Percentiles rank a stretch among this genome's conserved stretches.
Evolutionary conservation across 2,888 invertebrate genomes (phyloP).

Genomic region (Lasioglossum villosulum): DNA sequence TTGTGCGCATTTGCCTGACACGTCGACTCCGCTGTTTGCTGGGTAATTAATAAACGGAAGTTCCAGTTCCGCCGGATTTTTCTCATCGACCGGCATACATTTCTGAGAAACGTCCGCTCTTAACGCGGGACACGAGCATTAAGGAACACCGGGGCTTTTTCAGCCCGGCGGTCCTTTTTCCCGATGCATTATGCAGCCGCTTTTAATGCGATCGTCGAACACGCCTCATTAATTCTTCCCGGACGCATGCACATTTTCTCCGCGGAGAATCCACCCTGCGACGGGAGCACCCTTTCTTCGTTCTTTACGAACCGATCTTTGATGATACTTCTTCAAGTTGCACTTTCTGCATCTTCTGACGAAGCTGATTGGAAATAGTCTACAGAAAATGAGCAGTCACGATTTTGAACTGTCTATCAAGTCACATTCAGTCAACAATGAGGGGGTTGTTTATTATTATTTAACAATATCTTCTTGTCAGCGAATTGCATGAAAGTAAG

Average conservation of each 20-base stretch:
- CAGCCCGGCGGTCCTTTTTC: background rate
- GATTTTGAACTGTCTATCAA: background rate
- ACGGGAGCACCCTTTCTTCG: background rate
- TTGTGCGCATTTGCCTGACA: constrained; percentile 13
- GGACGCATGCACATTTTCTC: background rate
- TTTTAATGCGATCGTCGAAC: constrained; percentile 21
- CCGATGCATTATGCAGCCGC: constrained; percentile 8
- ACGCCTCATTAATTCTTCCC: constrained; percentile 33
- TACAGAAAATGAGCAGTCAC: background rate
- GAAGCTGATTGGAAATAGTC: background rate
- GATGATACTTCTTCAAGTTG: background rate
- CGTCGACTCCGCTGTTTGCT: constrained; percentile 33
- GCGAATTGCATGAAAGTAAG: background rate
- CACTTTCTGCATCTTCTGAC: background rate
- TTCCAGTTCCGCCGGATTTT: constrained; percentile 2
- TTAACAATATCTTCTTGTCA: background rate
- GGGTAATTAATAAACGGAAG: constrained; percentile 34
- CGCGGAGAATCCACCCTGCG: background rate
- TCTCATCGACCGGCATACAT: background rate
- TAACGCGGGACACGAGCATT: background rate
- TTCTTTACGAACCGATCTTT: background rate
- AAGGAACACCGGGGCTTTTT: constrained; percentile 9
- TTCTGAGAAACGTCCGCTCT: background rate
- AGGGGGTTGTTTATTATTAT: background rate
- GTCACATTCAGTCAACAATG: background rate